phyloP scores from a whole-genome alignment of 2,797 vertebrate genomes.

The Mycteria americana region DNA sequence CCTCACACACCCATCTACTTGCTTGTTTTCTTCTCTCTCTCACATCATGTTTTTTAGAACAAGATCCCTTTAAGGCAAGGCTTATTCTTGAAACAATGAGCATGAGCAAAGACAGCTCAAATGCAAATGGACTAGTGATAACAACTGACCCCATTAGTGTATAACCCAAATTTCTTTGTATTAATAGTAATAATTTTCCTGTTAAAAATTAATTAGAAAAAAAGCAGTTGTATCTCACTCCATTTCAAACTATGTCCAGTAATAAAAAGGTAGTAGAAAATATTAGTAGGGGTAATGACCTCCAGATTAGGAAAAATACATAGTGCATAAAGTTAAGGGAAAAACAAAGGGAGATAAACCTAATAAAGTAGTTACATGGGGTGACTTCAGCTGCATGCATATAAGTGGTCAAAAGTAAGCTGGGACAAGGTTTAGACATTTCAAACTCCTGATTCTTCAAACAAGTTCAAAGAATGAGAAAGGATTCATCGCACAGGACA shows the following conservation, averaged over 20 bases:
- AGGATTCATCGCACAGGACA: not conserved
- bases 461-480: not conserved
- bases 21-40: not conserved
- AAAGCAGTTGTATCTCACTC: not conserved
- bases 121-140: not conserved
- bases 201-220: conserved; percentile 1
- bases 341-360: not conserved
- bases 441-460: not conserved
- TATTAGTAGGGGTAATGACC: not conserved
- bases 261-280: not conserved
- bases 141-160: not conserved
- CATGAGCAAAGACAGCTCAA: not conserved
- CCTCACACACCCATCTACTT: not conserved
- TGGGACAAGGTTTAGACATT: not conserved
- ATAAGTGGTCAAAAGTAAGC: not conserved
- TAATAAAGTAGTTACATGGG: not conserved
- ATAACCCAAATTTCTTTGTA: not conserved
- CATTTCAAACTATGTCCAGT: not conserved
- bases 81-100: conserved; percentile 13
- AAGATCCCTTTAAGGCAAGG: not conserved
- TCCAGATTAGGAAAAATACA: not conserved
- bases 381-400: not conserved
- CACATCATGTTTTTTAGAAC: not conserved
- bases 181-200: not conserved
- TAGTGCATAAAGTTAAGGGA: not conserved